phyloP scores from a whole-genome alignment of 2,888 invertebrate genomes.

The Clivina fossor region DNA sequence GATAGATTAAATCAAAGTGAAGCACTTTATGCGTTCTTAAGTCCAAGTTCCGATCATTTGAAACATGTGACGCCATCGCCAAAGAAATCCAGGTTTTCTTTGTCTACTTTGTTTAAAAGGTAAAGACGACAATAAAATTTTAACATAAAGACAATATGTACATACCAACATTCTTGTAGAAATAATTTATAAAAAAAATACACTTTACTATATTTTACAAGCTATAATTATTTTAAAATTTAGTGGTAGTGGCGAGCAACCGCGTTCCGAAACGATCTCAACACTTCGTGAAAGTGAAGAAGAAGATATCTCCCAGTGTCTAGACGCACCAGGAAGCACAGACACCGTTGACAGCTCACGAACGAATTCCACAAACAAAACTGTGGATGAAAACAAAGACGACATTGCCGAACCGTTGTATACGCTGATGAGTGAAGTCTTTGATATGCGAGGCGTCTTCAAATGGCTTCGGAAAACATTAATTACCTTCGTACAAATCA shows the following conservation, averaged over 20 bases:
- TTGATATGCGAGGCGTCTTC: constrained; percentile 87
- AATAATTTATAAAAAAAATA: neutral
- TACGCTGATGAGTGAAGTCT: constrained; percentile 82
- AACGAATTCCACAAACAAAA: constrained; percentile 50
- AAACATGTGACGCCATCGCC: constrained; percentile 76
- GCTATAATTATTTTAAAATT: constrained; percentile 33
- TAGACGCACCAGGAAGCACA: constrained; percentile 64
- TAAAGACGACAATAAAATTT: constrained; percentile 48
- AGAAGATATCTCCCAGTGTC: constrained; percentile 77
- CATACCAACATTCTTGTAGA: too few species aligned
- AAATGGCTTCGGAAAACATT: constrained; percentile 84
- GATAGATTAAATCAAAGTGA: constrained; percentile 86
- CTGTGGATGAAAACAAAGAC: constrained; percentile 69
- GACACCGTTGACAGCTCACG: constrained; percentile 52
- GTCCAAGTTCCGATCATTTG: constrained; percentile 86
- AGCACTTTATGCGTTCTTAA: constrained; percentile 87
- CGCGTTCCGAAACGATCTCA: constrained; percentile 39
- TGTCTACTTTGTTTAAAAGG: constrained; percentile 85
- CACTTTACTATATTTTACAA: neutral
- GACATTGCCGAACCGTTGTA: constrained; percentile 91
- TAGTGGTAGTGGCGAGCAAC: constrained; percentile 46
- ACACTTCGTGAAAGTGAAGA: constrained; percentile 69
- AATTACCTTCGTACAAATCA: constrained; percentile 88
- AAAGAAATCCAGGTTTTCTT: constrained; percentile 84
- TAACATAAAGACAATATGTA: too few species aligned